Evolutionary conservation across 2,888 invertebrate genomes (phyloP), one percentile per base, ranked within the genome.

Genomic region (Galerucella calmariensis): DNA sequence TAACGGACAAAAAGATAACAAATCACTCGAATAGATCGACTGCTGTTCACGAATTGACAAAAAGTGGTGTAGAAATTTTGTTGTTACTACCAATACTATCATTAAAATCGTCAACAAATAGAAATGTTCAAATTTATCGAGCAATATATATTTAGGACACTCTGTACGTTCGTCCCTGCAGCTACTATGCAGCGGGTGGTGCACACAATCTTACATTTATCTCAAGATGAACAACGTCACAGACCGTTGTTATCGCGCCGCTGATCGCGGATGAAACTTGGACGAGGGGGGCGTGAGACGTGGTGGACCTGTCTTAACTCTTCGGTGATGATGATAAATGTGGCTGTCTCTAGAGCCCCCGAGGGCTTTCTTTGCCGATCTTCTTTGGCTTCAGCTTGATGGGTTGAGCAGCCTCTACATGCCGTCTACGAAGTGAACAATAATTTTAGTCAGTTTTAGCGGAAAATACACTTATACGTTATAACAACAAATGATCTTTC

Each of bases 261-360:
- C 81, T 77, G 82, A 82, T 82, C 81, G 79, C 74, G 69, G 72
- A 70, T 70, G 56, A 51, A 68, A 66, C 72, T 75, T 61, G 71
- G 74, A 61, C 58, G 72, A 27, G 67, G 67, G 77, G 77, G 75
- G 77, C 76, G 74, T 58, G 77, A 73, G 78, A 53, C 76, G 77
- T 67, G 68, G 76, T 75, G 74, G 59, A 78, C 76, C 79, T 83
- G 84, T 83, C 84, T 83, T 81, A 79, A 72, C 81, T 80, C 79
- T 79, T 81, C 82, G 81, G 83, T 83, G 85, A 85, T 83, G 85
- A 85, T 84, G 85, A 85, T 85, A 84, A 84, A 85, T 84, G 84
- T 84, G 82, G 81, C 81, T 83, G 83, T 83, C 84, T 81, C 80
- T 77, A 71, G 72, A 73, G 46, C 78, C 78, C 78, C 80, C 76